Evolutionary conservation across 2,113 vertebrate species (phyloP).

Genomic region (Bostrychus sinensis): DNA sequence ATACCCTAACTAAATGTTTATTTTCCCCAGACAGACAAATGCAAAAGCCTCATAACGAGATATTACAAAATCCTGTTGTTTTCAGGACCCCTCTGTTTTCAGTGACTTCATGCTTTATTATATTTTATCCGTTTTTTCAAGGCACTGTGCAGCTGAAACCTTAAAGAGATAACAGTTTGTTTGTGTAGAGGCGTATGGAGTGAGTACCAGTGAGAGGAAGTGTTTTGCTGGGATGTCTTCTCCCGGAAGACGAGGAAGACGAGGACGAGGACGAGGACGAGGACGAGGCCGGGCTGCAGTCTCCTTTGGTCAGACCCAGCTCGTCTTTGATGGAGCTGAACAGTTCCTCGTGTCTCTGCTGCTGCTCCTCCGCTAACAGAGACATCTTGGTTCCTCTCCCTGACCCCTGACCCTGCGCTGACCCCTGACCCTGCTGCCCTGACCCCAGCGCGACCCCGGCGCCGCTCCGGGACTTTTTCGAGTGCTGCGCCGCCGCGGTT

Average conservation of each 20-base stretch:
- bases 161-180: too few relatives aligned
- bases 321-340: conserved; percentile 86
- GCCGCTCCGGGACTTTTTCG: conserved; percentile 83
- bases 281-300: conserved; percentile 80
- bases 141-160: too few relatives aligned
- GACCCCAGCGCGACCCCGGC: conserved; percentile 74
- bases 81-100: too few relatives aligned
- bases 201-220: conserved; percentile 56
- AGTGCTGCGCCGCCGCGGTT: conserved; percentile 78
- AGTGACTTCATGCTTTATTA: too few relatives aligned
- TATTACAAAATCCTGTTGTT: too few relatives aligned
- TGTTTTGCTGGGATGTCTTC: conserved; percentile 82
- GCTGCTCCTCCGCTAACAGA: conserved; percentile 81
- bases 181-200: too few relatives aligned
- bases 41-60: too few relatives aligned
- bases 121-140: too few relatives aligned
- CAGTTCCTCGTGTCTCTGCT: conserved; percentile 85
- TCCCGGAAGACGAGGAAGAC: conserved; percentile 76
- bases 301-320: conserved; percentile 84
- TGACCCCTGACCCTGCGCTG: conserved; percentile 65
- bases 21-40: too few relatives aligned
- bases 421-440: conserved; percentile 72
- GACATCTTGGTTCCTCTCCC: conserved; percentile 82
- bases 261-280: conserved; percentile 81
- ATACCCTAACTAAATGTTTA: too few relatives aligned